Evolutionary conservation across 2,888 invertebrate species (phyloP).

Genomic region (Tryphoninae sp.): DNA sequence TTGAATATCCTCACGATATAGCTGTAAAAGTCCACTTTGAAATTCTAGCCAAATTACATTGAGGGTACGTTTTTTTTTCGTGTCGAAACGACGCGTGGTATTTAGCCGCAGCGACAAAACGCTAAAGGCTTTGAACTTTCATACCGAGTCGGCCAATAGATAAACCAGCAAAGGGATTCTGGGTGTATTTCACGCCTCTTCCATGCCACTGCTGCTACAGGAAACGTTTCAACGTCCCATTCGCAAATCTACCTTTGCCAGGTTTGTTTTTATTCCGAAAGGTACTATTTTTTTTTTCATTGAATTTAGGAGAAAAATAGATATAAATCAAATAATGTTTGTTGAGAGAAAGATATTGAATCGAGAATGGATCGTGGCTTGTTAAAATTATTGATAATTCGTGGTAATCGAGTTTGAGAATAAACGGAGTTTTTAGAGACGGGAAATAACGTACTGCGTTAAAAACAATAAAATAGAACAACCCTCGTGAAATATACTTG

Average conservation of each 20-base stretch:
- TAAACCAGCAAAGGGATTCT: slow-evolving; percentile 19
- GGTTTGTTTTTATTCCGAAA: slow-evolving; percentile 4
- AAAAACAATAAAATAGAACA: too few relatives aligned
- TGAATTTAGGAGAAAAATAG: too few relatives aligned
- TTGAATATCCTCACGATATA: slow-evolving; percentile 24
- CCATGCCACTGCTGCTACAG: background rate
- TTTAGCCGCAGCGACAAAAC: slow-evolving; percentile 42
- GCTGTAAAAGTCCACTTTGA: slow-evolving; percentile 42
- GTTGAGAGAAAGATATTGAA: too few relatives aligned
- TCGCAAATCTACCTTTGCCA: background rate
- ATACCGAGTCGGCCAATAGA: slow-evolving; percentile 28
- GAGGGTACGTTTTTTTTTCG: slow-evolving; percentile 10
- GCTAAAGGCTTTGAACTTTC: background rate
- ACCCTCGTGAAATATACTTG: too few relatives aligned
- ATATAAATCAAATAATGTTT: too few relatives aligned
- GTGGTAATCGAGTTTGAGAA: too few relatives aligned
- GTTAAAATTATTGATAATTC: too few relatives aligned
- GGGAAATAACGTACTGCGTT: too few relatives aligned
- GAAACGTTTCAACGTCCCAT: slow-evolving; percentile 25
- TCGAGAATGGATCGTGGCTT: too few relatives aligned
- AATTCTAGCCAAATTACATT: slow-evolving; percentile 45
- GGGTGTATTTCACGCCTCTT: slow-evolving; percentile 27
- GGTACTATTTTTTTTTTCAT: too few relatives aligned
- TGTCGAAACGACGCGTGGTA: slow-evolving; percentile 22
- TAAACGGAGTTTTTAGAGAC: too few relatives aligned